Base-by-base conservation (phyloP, 2,113 vertebrate species). In the Eidolon helvum region DNA sequence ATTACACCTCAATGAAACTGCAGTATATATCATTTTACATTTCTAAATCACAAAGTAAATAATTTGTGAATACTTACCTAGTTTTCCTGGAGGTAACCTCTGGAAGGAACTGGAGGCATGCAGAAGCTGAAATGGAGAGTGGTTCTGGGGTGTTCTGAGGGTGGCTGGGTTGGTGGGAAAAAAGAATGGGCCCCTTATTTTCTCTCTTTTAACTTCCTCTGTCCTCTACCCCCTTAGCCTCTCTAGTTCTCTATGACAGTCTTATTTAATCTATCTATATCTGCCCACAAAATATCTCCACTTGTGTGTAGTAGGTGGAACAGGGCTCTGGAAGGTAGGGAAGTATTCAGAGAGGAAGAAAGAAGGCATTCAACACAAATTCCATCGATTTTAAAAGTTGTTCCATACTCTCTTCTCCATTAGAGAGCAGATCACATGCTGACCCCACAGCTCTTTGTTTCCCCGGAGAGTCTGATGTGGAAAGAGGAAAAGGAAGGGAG, bases 1-100 rank as follows among this genome's bases (percentile, higher is more conserved):
- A 91, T 92, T 87, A 65, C 16, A 83, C 82, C 10, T 80, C 94
- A 79, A 38, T 92, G 40, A 92, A 92, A 95, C 43, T 65, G 38
- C 14, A 59, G 65, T 26, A 59, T 79, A 35, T 63, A 55, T 96
- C 48, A 69, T 57, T 90, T 93, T 91, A 88, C 21, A 69, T 19
- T 65, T 86, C 43, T 63, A 80, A 74, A 86, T 40, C 57, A 48
- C 88, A 87, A 78, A 79, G 59, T 61, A 94, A 96, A 90, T 48
- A 65, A 45, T 78, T 45, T 79, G 10, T 83, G 35, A 68, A 50
- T 87, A 61, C 38, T 71, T 68, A 40, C 19, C 68, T 96, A 43
- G 75, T 40, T 84, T 40, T 90, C 77, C 40, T 4, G 4, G 65
- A 33, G 24, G 43, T 66, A 16, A 61, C 53, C 55, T 11, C 72